A percentile compares a stretch with the other conserved stretches of the same genome.
Evolutionary conservation across 2,113 vertebrate species (phyloP).

Genomic region (Microtus ochrogaster): DNA sequence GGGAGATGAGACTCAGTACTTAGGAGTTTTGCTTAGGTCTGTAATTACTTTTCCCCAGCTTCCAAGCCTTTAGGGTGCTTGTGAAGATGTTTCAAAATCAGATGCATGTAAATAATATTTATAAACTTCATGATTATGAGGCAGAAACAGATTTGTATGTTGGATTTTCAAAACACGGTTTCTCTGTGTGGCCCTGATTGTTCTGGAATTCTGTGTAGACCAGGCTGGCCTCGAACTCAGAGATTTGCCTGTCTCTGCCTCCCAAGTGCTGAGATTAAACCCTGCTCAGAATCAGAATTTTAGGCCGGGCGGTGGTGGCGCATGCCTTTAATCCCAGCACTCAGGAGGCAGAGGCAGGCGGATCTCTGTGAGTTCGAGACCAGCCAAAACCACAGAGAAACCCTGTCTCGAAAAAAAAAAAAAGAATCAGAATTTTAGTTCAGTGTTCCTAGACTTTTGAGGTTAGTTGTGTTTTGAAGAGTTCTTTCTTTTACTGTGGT

Average conservation of each 20-base stretch:
- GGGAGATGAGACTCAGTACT: background rate
- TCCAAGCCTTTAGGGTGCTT: conserved; percentile 48
- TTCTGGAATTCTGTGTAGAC: background rate
- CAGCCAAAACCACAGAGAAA: too few species aligned
- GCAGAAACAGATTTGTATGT: background rate
- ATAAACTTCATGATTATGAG: conserved; percentile 14
- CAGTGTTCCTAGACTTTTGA: conserved; percentile 9
- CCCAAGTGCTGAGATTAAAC: too few species aligned
- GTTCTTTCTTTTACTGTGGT: conserved; percentile 52
- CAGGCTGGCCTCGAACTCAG: background rate
- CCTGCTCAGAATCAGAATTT: too few species aligned
- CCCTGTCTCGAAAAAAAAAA: too few species aligned
- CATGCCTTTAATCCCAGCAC: too few species aligned
- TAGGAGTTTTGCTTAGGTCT: conserved; percentile 57
- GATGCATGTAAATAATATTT: conserved; percentile 10
- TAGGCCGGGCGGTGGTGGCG: too few species aligned
- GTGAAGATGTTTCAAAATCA: conserved; percentile 41
- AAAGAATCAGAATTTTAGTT: conserved; percentile 19
- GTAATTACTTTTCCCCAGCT: conserved; percentile 65
- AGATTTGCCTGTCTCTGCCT: too few species aligned
- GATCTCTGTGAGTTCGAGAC: too few species aligned
- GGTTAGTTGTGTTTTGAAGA: conserved; percentile 45
- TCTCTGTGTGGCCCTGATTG: background rate
- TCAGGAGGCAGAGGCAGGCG: too few species aligned
- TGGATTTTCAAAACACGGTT: background rate